Percentiles rank a stretch among this genome's conserved stretches.
Conservation (phyloP, 2,113 vertebrate species). For the Procavia capensis region DNA sequence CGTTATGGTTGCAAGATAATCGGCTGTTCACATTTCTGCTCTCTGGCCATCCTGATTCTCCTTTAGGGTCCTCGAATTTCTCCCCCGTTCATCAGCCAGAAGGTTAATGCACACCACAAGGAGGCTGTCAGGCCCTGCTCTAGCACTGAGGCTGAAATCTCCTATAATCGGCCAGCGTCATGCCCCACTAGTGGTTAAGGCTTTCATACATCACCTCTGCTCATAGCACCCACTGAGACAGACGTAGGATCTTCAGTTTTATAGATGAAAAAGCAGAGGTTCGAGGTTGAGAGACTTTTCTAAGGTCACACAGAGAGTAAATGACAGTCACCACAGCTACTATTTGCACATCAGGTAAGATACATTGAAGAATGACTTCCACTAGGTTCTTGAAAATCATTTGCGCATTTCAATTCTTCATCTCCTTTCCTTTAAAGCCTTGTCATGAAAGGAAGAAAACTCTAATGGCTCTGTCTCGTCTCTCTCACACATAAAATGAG, state of each 20-base stretch:
- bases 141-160: background rate
- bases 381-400: background rate
- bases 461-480: background rate
- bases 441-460: background rate
- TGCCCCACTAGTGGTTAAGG: background rate
- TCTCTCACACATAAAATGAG: background rate
- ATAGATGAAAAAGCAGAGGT: background rate
- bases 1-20: background rate
- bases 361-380: background rate
- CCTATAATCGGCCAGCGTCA: background rate
- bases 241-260: background rate
- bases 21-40: background rate
- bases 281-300: background rate
- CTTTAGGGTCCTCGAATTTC: background rate
- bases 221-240: background rate
- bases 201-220: background rate
- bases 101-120: background rate
- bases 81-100: background rate
- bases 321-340: fast-evolving
- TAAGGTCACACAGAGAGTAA: background rate
- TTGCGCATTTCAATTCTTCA: background rate
- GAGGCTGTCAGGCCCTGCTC: background rate
- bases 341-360: background rate
- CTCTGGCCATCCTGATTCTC: background rate
- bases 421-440: background rate